Base-by-base conservation (phyloP, 2,797 vertebrate genomes). In the Percopsis omiscomaycus region DNA sequence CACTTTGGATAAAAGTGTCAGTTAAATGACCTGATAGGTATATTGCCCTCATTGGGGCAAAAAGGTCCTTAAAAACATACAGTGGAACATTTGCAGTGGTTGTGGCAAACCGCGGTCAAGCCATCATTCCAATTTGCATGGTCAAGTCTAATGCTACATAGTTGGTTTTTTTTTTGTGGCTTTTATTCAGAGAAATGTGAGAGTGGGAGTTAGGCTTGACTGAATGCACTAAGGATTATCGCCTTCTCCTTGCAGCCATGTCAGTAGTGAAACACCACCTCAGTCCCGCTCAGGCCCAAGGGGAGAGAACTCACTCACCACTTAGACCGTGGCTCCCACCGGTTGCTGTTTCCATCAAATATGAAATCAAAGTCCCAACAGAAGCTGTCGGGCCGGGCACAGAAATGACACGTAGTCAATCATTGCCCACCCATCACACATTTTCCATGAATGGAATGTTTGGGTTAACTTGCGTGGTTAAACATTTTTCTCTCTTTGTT, bases 401-500 rank as follows among this genome's bases (percentile, higher is more conserved):
- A 55, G 52, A 55, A 29, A 30, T 29, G 3, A n/a, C 54, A 37
- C 30, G 3, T 15, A 22, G 61, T 72, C 15, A 69, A 69, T 69
- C 55, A 75, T 69, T 64, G 22, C 57, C 27, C 53, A 10, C 16
- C 9, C 4, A 28, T 12, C 5, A 5, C 37, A 13, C 47, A 42
- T 30, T 28, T 61, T 32, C 27, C 29, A 32, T 5, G 54, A 48
- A 56, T 52, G 49, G 46, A 48, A 61, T 27, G 47, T 71, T 71
- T 27, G n/a, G 47, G 59, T 13, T 59, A 58, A 53, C 44, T 10
- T 14, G 27, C 27, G 4, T 13, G 50, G 54, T 71, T 79, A 73
- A 64, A 48, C 48, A 62, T 66, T 67, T 28, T 49, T 59, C 16
- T n/a, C 14, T 58, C 55, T 13, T 67, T 14, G 14, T 51, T 28